Base-by-base conservation (phyloP, 64 coral and sea anemone species). In the Platygyra sinensis region DNA sequence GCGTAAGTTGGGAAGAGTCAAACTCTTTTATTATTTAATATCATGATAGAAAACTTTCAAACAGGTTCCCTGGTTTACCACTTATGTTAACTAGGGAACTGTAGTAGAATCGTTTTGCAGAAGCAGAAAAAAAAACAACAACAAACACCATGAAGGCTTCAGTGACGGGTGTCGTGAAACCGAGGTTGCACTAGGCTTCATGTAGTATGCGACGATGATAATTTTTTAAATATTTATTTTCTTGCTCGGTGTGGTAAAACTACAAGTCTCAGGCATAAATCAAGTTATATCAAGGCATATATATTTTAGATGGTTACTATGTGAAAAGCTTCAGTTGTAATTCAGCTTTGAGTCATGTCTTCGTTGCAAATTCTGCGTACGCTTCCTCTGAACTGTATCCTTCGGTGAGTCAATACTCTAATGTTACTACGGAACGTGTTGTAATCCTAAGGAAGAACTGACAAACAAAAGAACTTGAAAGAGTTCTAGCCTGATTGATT, bases 171-270 rank as follows among this genome's bases (percentile, higher is more conserved):
- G 32, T 50, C 63, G 10, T 85, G 81, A 85, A 85, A 85, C 81
- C 81, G 62, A 71, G 81, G 81, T 85, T 52, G 63, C 62, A 85
- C 36, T 69, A 28, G 25, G 22, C 38, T 15, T 28, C 12, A 15
- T 67, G n/a, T 69, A 85, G 81, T 50, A 71, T 67, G 81, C n/a
- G 62, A 64, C 9, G n/a, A 50, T 77, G 36, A 50, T 30, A 16
- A 25, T 10, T 67, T 65, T 39, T 83, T 22, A 49, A 67, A 72
- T 71, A 39, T 71, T 85, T 85, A 71, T 42, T 39, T 50, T 27
- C 71, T 51, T 71, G 16, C 74, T 38, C 65, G 9, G 25, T n/a
- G 9, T 27, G n/a, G 65, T 25, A 8, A 69, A 69, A 69, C 22
- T 69, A 22, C 22, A 1, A 27, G 24, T 69, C 81, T 52, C 13